Conservation (phyloP, 2,888 invertebrate genomes). For the Cerceris rybyensis region DNA sequence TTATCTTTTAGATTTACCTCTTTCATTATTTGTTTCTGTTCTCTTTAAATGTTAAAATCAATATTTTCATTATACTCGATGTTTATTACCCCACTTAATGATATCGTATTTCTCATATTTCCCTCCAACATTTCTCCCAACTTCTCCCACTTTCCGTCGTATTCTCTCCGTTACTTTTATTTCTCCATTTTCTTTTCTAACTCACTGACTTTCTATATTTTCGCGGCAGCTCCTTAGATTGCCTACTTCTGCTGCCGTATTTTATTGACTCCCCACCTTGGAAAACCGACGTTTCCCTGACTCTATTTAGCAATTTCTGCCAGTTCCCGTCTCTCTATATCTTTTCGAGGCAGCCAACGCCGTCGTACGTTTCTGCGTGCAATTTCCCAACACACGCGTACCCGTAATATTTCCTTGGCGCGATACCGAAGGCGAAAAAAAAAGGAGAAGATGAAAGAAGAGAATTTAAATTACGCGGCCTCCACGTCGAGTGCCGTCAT, state of each 20-base stretch:
- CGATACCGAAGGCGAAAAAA: constrained; percentile 17
- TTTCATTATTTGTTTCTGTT: too few species aligned
- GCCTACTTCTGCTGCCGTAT: background rate
- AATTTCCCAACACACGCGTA: background rate
- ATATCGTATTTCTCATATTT: constrained; percentile 10
- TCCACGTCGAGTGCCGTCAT: constrained; percentile 31
- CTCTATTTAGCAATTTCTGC: background rate
- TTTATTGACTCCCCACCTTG: background rate
- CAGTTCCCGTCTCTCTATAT: background rate
- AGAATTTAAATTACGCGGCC: constrained; percentile 51
- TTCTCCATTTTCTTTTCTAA: background rate
- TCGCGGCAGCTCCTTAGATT: background rate
- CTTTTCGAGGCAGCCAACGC: background rate
- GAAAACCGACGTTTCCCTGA: background rate
- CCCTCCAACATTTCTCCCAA: constrained; percentile 28
- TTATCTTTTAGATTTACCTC: too few species aligned
- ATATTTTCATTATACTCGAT: too few species aligned
- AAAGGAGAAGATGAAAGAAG: constrained; percentile 10
- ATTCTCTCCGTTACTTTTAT: background rate
- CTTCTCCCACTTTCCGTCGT: background rate
- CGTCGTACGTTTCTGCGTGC: background rate
- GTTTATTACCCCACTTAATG: background rate
- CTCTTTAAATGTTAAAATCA: too few species aligned
- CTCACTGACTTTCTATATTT: background rate
- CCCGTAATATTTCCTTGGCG: constrained; percentile 22